Conservation (phyloP, 1,140 invertebrate genomes). For the Rhopalosiphum padi region DNA sequence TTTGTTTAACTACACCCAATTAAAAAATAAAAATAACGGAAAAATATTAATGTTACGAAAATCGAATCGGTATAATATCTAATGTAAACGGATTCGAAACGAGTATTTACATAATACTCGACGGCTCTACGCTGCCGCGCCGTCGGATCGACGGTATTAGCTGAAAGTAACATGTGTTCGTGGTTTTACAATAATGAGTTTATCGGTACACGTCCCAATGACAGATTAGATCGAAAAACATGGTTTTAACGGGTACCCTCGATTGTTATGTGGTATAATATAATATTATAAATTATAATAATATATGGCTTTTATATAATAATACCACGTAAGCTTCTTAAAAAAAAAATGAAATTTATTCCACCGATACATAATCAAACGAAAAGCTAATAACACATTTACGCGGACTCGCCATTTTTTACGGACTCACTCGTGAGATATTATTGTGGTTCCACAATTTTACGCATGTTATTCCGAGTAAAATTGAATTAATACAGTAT, state of each 20-base stretch:
- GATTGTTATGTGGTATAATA: background rate
- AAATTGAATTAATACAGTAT: background rate
- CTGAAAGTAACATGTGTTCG: slow-evolving; percentile 31
- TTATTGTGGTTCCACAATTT: background rate
- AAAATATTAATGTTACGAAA: background rate
- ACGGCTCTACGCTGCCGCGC: background rate
- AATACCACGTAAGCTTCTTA: background rate
- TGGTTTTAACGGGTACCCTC: background rate
- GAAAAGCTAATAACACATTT: background rate
- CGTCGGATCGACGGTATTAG: background rate
- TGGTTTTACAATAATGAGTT: background rate
- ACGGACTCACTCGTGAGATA: background rate
- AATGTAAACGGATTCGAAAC: background rate
- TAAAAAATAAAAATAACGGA: background rate
- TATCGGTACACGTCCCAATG: background rate
- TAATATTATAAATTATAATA: background rate
- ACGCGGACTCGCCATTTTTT: background rate
- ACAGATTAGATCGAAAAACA: slow-evolving; percentile 1
- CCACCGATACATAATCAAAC: background rate
- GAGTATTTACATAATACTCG: slow-evolving; percentile 33
- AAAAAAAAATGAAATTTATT: background rate
- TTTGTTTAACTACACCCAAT: background rate
- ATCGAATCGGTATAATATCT: background rate
- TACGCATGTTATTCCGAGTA: background rate
- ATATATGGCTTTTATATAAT: no score